phyloP scores from a whole-genome alignment of 2,888 invertebrate genomes.

The Andrena praecox region DNA sequence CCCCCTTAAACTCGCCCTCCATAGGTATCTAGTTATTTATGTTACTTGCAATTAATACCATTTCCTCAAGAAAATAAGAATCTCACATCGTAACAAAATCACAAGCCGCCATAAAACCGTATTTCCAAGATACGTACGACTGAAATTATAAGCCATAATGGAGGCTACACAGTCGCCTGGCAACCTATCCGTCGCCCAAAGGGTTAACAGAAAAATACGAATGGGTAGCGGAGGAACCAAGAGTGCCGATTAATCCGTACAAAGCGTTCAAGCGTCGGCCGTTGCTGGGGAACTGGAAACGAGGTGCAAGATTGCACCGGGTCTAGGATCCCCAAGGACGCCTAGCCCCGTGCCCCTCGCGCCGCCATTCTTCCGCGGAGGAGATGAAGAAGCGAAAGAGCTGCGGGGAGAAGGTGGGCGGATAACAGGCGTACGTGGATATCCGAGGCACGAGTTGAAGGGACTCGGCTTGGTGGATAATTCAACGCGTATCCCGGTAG shows the following conservation, averaged over 20 bases:
- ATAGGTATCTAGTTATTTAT: too few species aligned
- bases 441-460: constrained; percentile 75
- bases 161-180: background rate
- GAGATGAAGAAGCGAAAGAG: constrained; percentile 46
- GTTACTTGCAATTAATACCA: too few species aligned
- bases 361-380: constrained; percentile 48
- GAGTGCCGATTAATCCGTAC: constrained; percentile 20
- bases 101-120: background rate
- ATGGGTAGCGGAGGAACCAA: background rate
- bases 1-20: too few species aligned
- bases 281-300: constrained; percentile 37
- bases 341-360: constrained; percentile 28
- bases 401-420: constrained; percentile 63
- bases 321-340: constrained; percentile 58
- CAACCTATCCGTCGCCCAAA: background rate
- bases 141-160: too few species aligned
- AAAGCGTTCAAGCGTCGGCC: constrained; percentile 27
- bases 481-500: constrained; percentile 85
- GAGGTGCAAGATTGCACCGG: constrained; percentile 48
- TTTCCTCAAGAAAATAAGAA: too few species aligned
- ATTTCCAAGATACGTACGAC: background rate
- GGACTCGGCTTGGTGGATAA: constrained; percentile 82
- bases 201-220: background rate
- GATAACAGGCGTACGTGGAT: constrained; percentile 67
- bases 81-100: too few species aligned